Evolutionary conservation across 2,888 invertebrate genomes (phyloP), one percentile per base, ranked within the genome.

Genomic region (Eilema sororculum): DNA sequence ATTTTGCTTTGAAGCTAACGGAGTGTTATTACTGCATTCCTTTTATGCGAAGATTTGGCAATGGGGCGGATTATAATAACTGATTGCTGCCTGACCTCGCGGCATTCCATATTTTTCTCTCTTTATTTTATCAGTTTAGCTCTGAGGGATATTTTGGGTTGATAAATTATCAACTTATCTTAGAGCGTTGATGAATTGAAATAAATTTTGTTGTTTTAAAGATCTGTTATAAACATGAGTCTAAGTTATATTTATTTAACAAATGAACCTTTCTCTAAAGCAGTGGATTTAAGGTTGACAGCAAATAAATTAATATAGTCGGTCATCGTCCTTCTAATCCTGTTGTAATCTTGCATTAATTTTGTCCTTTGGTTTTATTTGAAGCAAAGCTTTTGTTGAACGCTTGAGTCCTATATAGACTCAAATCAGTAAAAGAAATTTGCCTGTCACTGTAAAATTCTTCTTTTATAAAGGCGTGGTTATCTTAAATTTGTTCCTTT

Each of bases 41-140:
- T 67, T 82, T 81, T 82, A 74, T 73, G 68, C 69, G 71, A 69
- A 78, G 64, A 78, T 78, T 80, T 82, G 82, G 78, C 76, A 76
- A 75, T 76, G 80, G 73, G 74, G 64, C 65, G 80, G 78, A 80
- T 79, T 82, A 75, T 75, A 75, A 79, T 82, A 78, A 82, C 74
- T 82, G 76, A 80, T 78, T 80, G 78, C 76, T 62, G 80, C 65
- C 78, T 79, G 80, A 80, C 80, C 78, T 79, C 76, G 74, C 59
- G 63, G 41, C 62, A 70, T 73, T 64, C 59, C 70, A 68, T 58
- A 69, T 67, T 74, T 68, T 77, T 37, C 12, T 75, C 68, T 65
- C 67, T 67, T 76, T 74, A 76, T 77, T 79, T 80, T 79, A 73
- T 73, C 76, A 69, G 69, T 24, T 57, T 24, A 57, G 24, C 20